A percentile compares a stretch with the other conserved stretches of the same genome.
Evolutionary conservation across 2,797 vertebrate genomes (phyloP).

Genomic region (Betta splendens): DNA sequence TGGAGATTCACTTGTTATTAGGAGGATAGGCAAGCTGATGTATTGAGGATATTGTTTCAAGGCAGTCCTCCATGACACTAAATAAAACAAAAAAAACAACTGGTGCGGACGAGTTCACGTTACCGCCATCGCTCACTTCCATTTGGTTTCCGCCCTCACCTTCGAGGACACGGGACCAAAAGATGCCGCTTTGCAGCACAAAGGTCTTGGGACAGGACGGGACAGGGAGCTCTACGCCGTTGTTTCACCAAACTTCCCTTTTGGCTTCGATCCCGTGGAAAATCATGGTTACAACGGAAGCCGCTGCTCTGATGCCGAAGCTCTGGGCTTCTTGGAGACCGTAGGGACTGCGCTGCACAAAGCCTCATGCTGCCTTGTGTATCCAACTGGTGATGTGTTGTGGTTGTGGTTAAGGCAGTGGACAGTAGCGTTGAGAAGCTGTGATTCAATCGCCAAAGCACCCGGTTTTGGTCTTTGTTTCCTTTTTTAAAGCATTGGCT

Average conservation of each 20-base stretch:
- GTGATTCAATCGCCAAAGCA: constrained; percentile 48
- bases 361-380: constrained; percentile 28
- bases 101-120: constrained; percentile 41
- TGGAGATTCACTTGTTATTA: constrained; percentile 59
- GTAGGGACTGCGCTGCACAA: constrained; percentile 6
- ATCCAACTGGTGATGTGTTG: constrained; percentile 37
- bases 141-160: constrained; percentile 4
- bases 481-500: constrained; percentile 32
- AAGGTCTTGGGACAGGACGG: constrained; percentile 34
- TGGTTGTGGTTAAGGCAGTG: constrained; percentile 81
- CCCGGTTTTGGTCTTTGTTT: constrained; percentile 57
- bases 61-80: constrained; percentile 70
- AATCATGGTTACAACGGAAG: constrained; percentile 41
- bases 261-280: constrained; percentile 53
- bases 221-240: constrained; percentile 26
- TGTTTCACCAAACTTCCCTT: constrained; percentile 41
- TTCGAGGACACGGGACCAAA: constrained; percentile 23
- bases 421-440: constrained; percentile 69
- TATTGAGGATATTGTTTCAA: constrained; percentile 70
- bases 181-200: constrained; percentile 53
- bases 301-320: constrained; percentile 37
- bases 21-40: constrained; percentile 74
- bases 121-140: constrained; percentile 1
- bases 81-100: constrained; percentile 43
- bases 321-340: constrained; percentile 40